Conservation (phyloP, 2,113 vertebrate genomes). For the Thymallus thymallus region DNA sequence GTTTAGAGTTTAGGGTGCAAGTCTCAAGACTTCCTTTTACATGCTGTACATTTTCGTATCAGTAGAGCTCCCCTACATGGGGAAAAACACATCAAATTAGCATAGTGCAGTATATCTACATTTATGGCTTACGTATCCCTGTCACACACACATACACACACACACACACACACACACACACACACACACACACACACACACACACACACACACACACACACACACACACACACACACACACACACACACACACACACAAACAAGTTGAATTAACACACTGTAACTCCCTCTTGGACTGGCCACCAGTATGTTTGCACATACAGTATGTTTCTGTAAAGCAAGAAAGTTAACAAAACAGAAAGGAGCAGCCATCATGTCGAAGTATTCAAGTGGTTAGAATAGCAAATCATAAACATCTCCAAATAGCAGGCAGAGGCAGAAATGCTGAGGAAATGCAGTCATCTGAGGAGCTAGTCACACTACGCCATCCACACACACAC, state of each 20-base stretch:
- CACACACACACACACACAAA: neutral
- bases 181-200: neutral
- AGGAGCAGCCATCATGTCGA: slow-evolving; percentile 64
- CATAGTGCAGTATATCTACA: too few relatives aligned
- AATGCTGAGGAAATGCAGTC: slow-evolving; percentile 63
- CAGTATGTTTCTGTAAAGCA: slow-evolving; percentile 29
- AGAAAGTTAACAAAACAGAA: slow-evolving; percentile 45
- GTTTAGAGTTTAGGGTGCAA: neutral
- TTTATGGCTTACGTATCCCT: neutral
- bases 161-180: too few relatives aligned
- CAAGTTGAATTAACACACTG: neutral
- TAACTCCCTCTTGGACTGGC: neutral
- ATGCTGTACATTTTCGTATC: slow-evolving; percentile 27
- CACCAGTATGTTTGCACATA: neutral
- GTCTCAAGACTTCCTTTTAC: neutral
- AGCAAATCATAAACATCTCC: slow-evolving; percentile 72
- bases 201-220: slow-evolving; percentile 9
- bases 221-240: slow-evolving; percentile 13
- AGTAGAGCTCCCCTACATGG: neutral
- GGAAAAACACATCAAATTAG: slow-evolving; percentile 2
- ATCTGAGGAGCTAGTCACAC: slow-evolving; percentile 56
- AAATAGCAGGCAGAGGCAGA: slow-evolving; percentile 75
- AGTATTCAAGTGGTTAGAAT: slow-evolving; percentile 64
- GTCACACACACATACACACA: neutral
- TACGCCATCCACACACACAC: slow-evolving; percentile 17